Conservation (phyloP, 2,888 invertebrate genomes). For the Mycalesis mineus region DNA sequence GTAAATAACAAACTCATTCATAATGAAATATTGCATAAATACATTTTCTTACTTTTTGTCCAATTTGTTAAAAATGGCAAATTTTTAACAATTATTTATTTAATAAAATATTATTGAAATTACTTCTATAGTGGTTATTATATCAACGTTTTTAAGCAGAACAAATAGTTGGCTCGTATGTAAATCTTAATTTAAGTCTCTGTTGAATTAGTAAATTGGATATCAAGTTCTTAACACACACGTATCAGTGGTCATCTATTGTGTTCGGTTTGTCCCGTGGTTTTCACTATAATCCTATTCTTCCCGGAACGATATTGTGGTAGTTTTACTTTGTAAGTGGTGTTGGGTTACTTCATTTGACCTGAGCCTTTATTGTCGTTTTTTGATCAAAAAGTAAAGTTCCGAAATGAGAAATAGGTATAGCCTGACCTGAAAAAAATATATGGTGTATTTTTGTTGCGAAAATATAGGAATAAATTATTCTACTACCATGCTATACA, state of each 20-base stretch:
- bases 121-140: neutral
- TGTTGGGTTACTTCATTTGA: neutral
- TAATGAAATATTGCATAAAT: too few species aligned
- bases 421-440: too few species aligned
- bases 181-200: constrained; percentile 1
- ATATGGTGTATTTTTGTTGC: too few species aligned
- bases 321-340: neutral
- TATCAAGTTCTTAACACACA: constrained; percentile 3
- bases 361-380: neutral
- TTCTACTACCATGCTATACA: too few species aligned
- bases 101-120: neutral
- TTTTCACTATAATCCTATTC: neutral
- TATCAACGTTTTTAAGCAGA: neutral
- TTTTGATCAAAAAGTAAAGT: too few species aligned
- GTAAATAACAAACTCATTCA: too few species aligned
- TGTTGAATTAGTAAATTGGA: constrained; percentile 5
- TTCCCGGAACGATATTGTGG: neutral
- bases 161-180: neutral
- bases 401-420: too few species aligned
- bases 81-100: too few species aligned
- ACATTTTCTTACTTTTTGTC: too few species aligned
- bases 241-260: neutral
- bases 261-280: neutral
- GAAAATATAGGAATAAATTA: too few species aligned
- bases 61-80: too few species aligned